phyloP scores from a whole-genome alignment of 2,113 vertebrate species.

The Scophthalmus maximus region DNA sequence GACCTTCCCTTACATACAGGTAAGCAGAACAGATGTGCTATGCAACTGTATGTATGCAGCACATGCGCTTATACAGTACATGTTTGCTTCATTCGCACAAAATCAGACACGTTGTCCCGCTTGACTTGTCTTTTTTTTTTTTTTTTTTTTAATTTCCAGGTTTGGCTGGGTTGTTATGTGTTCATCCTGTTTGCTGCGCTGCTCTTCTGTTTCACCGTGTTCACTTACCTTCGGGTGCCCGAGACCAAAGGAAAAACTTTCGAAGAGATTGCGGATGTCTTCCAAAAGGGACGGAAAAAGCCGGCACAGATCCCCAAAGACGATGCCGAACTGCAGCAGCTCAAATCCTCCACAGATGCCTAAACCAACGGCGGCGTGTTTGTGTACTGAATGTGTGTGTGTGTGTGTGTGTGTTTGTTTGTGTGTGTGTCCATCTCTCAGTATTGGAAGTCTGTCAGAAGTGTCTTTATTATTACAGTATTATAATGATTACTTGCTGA shows the following conservation, averaged over 20 bases:
- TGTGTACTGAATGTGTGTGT: neutral
- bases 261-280: conserved; percentile 90
- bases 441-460: neutral
- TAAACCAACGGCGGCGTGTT: conserved; percentile 63
- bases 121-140: neutral
- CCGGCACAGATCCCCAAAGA: conserved; percentile 21
- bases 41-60: too few species aligned
- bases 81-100: too few species aligned
- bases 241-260: conserved; percentile 96
- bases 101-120: neutral
- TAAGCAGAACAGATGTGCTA: conserved; percentile 73
- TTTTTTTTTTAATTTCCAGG: conserved; percentile 73
- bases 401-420: neutral
- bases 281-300: conserved; percentile 81
- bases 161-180: conserved; percentile 84
- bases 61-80: too few species aligned
- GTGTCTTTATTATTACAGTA: neutral
- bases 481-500: neutral
- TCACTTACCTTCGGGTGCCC: conserved; percentile 88
- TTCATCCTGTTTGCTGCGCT: conserved; percentile 90
- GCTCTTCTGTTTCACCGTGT: conserved; percentile 87
- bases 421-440: neutral
- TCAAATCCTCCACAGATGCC: conserved; percentile 80
- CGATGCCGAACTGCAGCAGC: conserved; percentile 86
- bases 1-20: conserved; percentile 92